Evolutionary conservation across 1,140 invertebrate genomes (phyloP).

Genomic region (Sinonovacula constricta): DNA sequence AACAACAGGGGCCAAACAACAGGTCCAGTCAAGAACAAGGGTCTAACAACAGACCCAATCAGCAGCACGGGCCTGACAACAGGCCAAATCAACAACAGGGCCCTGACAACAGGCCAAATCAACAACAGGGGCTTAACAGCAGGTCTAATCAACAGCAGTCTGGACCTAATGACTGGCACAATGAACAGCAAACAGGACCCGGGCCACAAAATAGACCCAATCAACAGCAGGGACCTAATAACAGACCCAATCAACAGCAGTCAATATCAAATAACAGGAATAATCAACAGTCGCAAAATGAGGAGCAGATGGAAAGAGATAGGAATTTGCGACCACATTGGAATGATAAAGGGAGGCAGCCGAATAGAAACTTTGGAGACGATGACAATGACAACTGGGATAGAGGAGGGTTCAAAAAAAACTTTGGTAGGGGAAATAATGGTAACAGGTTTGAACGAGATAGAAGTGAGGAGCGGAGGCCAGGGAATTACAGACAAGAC

Average conservation of each 20-base stretch:
- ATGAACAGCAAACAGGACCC: background rate
- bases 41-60: background rate
- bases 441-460: slow-evolving; percentile 24
- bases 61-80: background rate
- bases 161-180: background rate
- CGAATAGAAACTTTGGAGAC: background rate
- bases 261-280: background rate
- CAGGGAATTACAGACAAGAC: background rate
- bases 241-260: background rate
- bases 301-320: slow-evolving; percentile 14
- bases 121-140: background rate
- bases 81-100: background rate
- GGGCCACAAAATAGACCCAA: background rate
- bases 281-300: background rate
- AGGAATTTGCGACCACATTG: slow-evolving; percentile 2
- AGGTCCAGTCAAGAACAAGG: background rate
- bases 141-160: background rate
- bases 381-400: background rate
- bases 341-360: background rate
- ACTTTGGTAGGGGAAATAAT: slow-evolving; percentile 10
- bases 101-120: background rate
- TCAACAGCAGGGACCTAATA: background rate
- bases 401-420: background rate
- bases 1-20: too few species aligned
- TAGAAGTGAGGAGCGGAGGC: slow-evolving; percentile 24